Base-by-base conservation (phyloP, 2,888 invertebrate species). In the Eilema depressum region DNA sequence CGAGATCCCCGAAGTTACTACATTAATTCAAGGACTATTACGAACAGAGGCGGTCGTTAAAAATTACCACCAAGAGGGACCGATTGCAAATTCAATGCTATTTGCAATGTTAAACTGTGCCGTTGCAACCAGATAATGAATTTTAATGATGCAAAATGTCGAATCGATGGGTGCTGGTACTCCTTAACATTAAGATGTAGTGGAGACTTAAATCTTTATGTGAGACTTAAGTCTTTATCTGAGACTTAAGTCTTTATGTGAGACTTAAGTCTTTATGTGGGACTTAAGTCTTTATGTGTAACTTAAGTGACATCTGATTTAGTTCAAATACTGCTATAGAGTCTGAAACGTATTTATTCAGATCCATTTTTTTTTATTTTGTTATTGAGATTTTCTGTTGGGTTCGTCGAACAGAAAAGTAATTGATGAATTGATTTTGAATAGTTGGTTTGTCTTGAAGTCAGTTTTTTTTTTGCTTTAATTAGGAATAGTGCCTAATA, bases 101-200 rank as follows among this genome's bases (percentile, higher is more conserved):
- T 95, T 94, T 95, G 94, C 95, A 95, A 95, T 95, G 92, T 94
- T 93, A 95, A 95, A 91, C 85, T 81, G 84, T 82, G 80, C 87
- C 89, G 89, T 87, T 91, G 93, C 91, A 91, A 88, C 85, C 89
- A 89, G 92, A 94, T 95, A 94, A 94, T 94, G 94, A 91, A 94
- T 96, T 96, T 96, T 96, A 96, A 95, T 96, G 96, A 90, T 92
- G 93, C 84, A 82, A 92, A 93, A 91, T 92, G 90, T 88, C 85
- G 89, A 88, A 89, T 92, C 93, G 89, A 93, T 91, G 87, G 87
- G 86, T 86, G 84, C 84, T 81, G 77, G 82, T 79, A 81, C n/a
- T 53, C 85, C 75, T 78, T 90, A 88, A 83, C 85, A 89, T 92
- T 91, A 90, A 80, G 82, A 76, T 71, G 79, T 78, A 86, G 85